These are phyloP conservation scores for Naja naja DNA, from an alignment of 2,113 vertebrate genomes.

Conservation along the genomic window DNA sequence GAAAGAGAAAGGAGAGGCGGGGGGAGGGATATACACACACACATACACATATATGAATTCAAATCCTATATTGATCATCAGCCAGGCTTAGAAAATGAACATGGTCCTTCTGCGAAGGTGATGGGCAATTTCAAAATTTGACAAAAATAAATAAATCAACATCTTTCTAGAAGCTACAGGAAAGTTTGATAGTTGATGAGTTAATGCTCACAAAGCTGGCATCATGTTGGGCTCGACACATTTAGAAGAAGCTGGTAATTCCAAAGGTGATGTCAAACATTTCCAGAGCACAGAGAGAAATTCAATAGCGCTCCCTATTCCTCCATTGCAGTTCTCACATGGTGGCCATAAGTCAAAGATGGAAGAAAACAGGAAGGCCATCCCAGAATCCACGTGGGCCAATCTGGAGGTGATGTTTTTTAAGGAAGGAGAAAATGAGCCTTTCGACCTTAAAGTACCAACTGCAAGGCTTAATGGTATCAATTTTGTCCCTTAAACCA, in stretches of 20 bases:
- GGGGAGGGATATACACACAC: too few species aligned
- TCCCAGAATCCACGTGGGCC: not conserved
- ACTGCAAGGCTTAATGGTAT: not conserved
- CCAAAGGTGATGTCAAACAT: not conserved
- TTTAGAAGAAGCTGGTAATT: not conserved
- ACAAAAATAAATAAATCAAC: not conserved
- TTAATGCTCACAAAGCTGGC: not conserved
- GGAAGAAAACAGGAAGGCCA: not conserved
- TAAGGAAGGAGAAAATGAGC: not conserved
- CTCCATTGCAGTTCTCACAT: not conserved
- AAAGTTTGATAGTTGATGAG: not conserved
- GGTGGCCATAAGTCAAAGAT: not conserved
- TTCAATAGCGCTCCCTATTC: not conserved
- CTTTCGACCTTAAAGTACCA: not conserved
- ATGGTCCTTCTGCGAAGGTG: not conserved
- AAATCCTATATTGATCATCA: not conserved
- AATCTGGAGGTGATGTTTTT: not conserved
- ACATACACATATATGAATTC: not conserved
- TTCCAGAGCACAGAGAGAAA: not conserved
- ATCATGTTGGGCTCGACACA: not conserved
- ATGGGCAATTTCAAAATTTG: not conserved
- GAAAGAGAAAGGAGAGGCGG: too few species aligned
- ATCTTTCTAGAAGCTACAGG: not conserved
- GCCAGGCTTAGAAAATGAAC: not conserved
- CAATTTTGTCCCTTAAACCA: not conserved